phyloP scores from a whole-genome alignment of 1,140 invertebrate species.

The Reticulitermes speratus region DNA sequence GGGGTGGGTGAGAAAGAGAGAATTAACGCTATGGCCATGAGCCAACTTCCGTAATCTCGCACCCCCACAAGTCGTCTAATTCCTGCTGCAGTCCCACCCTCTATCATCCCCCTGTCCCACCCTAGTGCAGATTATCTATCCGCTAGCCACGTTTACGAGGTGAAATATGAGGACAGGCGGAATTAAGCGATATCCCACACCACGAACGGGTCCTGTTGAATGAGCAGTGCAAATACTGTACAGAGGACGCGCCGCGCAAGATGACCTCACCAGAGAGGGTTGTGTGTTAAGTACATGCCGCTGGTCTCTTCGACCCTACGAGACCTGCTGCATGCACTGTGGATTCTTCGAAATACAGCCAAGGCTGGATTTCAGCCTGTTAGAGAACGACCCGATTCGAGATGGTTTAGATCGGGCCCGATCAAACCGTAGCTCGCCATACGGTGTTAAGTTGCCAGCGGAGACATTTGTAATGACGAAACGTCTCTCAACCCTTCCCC shows the following conservation, averaged over 20 bases:
- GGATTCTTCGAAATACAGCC: no score
- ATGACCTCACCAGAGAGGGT: neutral
- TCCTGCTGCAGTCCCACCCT: conserved; percentile 5
- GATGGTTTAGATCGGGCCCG: no score
- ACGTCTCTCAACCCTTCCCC: no score
- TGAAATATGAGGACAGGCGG: conserved; percentile 17
- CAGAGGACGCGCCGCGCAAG: neutral
- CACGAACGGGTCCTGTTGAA: neutral
- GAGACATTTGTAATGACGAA: no score
- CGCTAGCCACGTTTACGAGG: conserved; percentile 12
- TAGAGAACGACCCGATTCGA: no score
- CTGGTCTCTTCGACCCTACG: no score
- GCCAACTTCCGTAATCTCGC: conserved; percentile 15
- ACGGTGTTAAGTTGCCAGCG: no score
- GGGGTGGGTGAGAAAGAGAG: neutral
- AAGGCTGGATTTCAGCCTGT: no score
- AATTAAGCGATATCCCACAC: conserved; percentile 10
- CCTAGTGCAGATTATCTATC: conserved; percentile 1
- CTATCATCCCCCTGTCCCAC: neutral
- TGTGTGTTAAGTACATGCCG: neutral
- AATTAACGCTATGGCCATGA: conserved; percentile 2
- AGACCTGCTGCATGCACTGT: no score
- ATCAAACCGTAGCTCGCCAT: no score
- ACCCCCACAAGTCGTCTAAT: conserved; percentile 4
- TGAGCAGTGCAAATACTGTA: neutral